Evolutionary conservation across 2,113 vertebrate genomes (phyloP), one percentile per base, ranked within the genome.

Genomic region (Pao palembangensis): DNA sequence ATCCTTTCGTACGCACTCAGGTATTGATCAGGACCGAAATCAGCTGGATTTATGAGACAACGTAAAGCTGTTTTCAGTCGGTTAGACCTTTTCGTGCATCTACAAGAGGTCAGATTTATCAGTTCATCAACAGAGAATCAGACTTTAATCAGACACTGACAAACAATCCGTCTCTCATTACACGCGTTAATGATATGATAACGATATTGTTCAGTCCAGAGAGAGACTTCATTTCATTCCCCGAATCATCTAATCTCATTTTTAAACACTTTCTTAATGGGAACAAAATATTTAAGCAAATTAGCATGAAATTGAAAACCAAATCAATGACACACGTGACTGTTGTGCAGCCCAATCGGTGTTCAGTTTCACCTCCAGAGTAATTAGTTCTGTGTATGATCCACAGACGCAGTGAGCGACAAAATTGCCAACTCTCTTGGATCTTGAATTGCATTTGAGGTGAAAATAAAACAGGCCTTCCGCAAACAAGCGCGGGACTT

Each of bases 261-360:
- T 69, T 44, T 65, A 34, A 28, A 54, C 34, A 19, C 23, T 54
- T 7, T 17, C 16, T 65, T 59, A 60, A 17, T 18, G 17, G 4
- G 7, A 44, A 41, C 7, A 0, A 61, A 57, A 66, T 48, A 69
- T 76, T 41, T 42, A 7, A 64, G 47, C 10, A 55, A 51, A 12
- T 71, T 23, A 53, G 55, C 58, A 60, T 64, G 68, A 69, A 69
- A 66, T 56, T 55, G 55, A 21, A 66, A 41, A 59, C 54, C 17
- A 38, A 52, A n/a, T 49, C 20, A 41, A 28, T 50, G 41, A 21
- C 18, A 34, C 47, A 19, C 6, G 14, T 5, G 5, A 6, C 12
- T 19, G 12, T 19, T 31, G 10, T 58, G n/a, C 50, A n/a, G 52
- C 51, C 48, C 13, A 50, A 43, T 63, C 31, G 15, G 18, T 58